A percentile compares a stretch with the other conserved stretches of the same genome.
phyloP scores from a whole-genome alignment of 2,797 vertebrate species.

The Distichodus sexfasciatus region DNA sequence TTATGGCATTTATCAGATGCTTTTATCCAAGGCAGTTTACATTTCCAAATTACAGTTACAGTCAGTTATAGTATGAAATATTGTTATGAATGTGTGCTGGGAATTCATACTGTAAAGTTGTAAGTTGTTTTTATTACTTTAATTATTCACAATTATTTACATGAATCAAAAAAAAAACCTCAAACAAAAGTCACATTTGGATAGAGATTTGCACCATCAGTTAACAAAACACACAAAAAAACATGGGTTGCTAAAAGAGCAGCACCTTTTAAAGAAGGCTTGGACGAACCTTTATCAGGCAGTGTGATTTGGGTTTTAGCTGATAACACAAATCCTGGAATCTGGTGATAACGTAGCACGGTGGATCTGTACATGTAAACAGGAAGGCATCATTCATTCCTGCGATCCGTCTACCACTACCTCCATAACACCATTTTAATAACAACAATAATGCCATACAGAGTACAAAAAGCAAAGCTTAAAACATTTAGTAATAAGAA shows the following conservation, averaged over 20 bases:
- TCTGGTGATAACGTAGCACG: constrained; percentile 13
- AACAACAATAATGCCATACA: constrained; percentile 21
- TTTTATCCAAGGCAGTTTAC: no score
- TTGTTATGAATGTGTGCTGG: not conserved
- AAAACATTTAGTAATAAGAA: constrained; percentile 1
- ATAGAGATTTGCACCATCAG: constrained; percentile 1
- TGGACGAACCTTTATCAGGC: not conserved
- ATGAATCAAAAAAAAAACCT: constrained; percentile 33
- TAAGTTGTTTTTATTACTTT: not conserved
- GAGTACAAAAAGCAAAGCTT: not conserved
- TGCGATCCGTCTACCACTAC: constrained; percentile 11
- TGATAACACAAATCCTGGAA: constrained; percentile 10
- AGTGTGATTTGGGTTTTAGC: constrained; percentile 14
- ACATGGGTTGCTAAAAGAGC: constrained; percentile 5
- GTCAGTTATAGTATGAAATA: no score
- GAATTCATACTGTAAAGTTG: not conserved
- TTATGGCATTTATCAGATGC: no score
- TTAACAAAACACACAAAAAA: no score
- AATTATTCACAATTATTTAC: constrained; percentile 56
- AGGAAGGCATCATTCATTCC: constrained; percentile 2
- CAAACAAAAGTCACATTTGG: constrained; percentile 20
- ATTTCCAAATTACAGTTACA: no score
- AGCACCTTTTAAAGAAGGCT: constrained; percentile 1
- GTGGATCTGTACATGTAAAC: constrained; percentile 48
- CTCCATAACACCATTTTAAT: constrained; percentile 1